Percentiles rank a stretch among this genome's conserved stretches.
Evolutionary conservation across 2,797 vertebrate species (phyloP).

Genomic region (Nannoperca australis): DNA sequence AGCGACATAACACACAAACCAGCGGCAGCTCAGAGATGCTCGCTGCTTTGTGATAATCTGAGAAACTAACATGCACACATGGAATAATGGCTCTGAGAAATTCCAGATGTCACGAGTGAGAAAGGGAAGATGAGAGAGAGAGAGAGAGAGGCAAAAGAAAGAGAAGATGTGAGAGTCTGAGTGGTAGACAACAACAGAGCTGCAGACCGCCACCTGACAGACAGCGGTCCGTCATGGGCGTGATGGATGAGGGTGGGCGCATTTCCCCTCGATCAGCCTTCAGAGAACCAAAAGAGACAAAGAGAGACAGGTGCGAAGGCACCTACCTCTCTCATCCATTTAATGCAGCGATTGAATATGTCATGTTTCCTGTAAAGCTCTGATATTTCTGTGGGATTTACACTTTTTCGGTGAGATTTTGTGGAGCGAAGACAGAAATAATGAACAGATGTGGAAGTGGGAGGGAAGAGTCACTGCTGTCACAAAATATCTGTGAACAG

Average conservation of each 20-base stretch:
- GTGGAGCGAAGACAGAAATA: constrained; percentile 31
- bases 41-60: constrained; percentile 27
- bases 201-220: constrained; percentile 43
- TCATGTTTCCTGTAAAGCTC: constrained; percentile 36
- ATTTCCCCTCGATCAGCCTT: constrained; percentile 18
- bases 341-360: constrained; percentile 44
- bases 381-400: constrained; percentile 33
- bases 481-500: constrained; percentile 35
- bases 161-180: constrained; percentile 22
- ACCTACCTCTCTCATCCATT: constrained; percentile 35
- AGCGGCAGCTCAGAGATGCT: neutral
- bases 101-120: constrained; percentile 43
- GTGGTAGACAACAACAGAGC: constrained; percentile 23
- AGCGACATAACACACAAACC: constrained; percentile 22
- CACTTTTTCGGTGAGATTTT: constrained; percentile 43
- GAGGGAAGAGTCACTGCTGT: constrained; percentile 42
- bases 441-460: constrained; percentile 39
- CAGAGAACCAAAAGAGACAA: constrained; percentile 21
- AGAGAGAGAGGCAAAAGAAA: constrained; percentile 1
- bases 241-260: constrained; percentile 28
- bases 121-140: neutral
- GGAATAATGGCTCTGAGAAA: constrained; percentile 23
- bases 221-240: constrained; percentile 45
- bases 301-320: constrained; percentile 41
- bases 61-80: constrained; percentile 7